Conservation (phyloP, 2,113 vertebrate species). For the Amblyopsis rosae region DNA sequence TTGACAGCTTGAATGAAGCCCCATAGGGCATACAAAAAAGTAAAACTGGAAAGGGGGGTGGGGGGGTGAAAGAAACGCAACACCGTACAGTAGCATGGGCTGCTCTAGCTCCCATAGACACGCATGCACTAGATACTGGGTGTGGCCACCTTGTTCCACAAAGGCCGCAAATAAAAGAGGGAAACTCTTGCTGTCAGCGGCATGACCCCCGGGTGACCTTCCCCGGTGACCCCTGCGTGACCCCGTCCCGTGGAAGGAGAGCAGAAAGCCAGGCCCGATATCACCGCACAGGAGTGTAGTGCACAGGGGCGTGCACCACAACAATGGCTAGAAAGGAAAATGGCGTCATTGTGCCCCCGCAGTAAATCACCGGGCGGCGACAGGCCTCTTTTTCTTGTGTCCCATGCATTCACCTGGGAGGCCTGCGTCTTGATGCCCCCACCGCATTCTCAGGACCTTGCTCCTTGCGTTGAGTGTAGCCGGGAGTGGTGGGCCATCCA, state of each 20-base stretch:
- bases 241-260: slow-evolving; percentile 58
- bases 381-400: slow-evolving; percentile 49
- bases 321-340: slow-evolving; percentile 66
- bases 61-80: slow-evolving; percentile 63
- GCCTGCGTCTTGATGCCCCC: slow-evolving; percentile 12
- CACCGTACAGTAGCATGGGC: slow-evolving; percentile 74
- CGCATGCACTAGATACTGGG: slow-evolving; percentile 72
- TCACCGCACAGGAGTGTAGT: slow-evolving; percentile 64
- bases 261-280: slow-evolving; percentile 50
- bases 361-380: slow-evolving; percentile 64
- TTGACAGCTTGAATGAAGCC: slow-evolving; percentile 71
- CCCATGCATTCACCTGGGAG: slow-evolving; percentile 45
- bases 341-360: slow-evolving; percentile 55
- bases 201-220: slow-evolving; percentile 74
- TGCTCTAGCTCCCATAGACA: slow-evolving; percentile 64
- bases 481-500: slow-evolving; percentile 52
- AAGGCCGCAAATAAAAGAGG: slow-evolving; percentile 71
- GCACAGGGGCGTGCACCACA: slow-evolving; percentile 36
- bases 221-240: slow-evolving; percentile 66
- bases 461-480: slow-evolving; percentile 49
- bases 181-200: slow-evolving; percentile 73
- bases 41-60: slow-evolving; percentile 37
- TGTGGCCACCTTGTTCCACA: slow-evolving; percentile 67
- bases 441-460: slow-evolving; percentile 40
- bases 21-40: slow-evolving; percentile 67